Base-by-base conservation (phyloP, 2,113 vertebrate species). In the Tachuris rubrigastra region DNA sequence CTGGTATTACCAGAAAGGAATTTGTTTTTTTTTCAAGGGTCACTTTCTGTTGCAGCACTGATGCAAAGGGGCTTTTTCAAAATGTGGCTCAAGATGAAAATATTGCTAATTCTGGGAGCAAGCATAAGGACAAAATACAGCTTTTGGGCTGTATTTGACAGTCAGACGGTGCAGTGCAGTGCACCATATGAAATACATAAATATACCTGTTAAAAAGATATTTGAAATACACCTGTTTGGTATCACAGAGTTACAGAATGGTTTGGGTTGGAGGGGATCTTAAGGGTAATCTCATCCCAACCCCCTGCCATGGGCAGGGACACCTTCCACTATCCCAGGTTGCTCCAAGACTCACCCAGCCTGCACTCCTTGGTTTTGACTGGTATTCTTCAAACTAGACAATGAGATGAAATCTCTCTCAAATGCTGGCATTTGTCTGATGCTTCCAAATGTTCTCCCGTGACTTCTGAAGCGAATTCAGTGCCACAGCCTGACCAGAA, bases 351-450 rank as follows among this genome's bases (percentile, higher is more conserved):
- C 44, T 28, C 2, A 2, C 37, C 19, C 20, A 73, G 4, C 23
- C 47, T 66, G 24, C 10, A 2, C 58, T 59, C 23, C 28, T 46
- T 88, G 47, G 5, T 14, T 76, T 37, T 69, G 11, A 25, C 14
- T 2, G 17, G 4, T 53, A 2, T 56, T 59, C 11, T 33, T 62
- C 28, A 35, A 60, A 66, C 3, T 8, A 46, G 10, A 11, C 8
- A 3, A 3, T 15, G 27, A 69, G 66, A 62, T n/a, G 4, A 47
- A 41, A 17, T 33, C 13, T 56, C 18, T 83, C 41, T 27, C 22
- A n/a, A 52, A 28, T 1, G 3, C 10, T 19, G 31, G 9, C 25
- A 1, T 7, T 39, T 33, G 7, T 8, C 4, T 17, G 39, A 1
- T 73, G 49, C 31, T 62, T 76, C 14, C 71, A 49, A 41, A 12